phyloP scores from a whole-genome alignment of 2,888 invertebrate species.

The Notodonta ziczac region DNA sequence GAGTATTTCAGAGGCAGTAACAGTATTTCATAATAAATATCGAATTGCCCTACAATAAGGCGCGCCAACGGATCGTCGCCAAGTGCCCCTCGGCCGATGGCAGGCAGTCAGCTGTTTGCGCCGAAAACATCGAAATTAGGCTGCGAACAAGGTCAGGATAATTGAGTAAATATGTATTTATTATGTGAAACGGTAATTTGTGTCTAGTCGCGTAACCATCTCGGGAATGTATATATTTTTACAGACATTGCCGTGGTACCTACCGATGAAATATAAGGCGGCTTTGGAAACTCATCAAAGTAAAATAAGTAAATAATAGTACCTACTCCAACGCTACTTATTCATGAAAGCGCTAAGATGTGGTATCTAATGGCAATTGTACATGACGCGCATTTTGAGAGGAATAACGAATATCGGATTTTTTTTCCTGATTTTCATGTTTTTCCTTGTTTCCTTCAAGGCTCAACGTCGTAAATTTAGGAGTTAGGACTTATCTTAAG shows the following conservation, averaged over 20 bases:
- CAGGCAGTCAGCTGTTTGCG: constrained; percentile 30
- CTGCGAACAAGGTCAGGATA: constrained; percentile 31
- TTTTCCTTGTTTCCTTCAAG: too few species aligned
- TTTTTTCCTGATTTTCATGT: too few species aligned
- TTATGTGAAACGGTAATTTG: constrained; percentile 34
- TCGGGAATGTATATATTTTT: background rate
- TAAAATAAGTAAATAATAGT: too few species aligned
- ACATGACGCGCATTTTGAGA: too few species aligned
- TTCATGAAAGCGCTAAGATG: too few species aligned
- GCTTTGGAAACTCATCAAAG: too few species aligned
- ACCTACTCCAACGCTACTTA: background rate
- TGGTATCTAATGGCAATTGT: too few species aligned
- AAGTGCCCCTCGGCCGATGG: background rate
- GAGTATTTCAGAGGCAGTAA: constrained; percentile 15
- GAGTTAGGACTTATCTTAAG: too few species aligned
- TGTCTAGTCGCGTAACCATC: constrained; percentile 31
- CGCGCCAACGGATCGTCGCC: background rate
- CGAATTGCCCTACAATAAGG: constrained; percentile 12
- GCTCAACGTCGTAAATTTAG: too few species aligned
- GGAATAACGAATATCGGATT: too few species aligned
- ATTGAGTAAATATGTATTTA: constrained; percentile 30
- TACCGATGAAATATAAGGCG: background rate
- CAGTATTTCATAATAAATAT: constrained; percentile 11
- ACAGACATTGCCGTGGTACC: background rate
- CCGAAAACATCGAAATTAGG: constrained; percentile 22